Evolutionary conservation across 2,888 invertebrate species (phyloP), one percentile per base, ranked within the genome.

Genomic region (Orgyia antiqua): DNA sequence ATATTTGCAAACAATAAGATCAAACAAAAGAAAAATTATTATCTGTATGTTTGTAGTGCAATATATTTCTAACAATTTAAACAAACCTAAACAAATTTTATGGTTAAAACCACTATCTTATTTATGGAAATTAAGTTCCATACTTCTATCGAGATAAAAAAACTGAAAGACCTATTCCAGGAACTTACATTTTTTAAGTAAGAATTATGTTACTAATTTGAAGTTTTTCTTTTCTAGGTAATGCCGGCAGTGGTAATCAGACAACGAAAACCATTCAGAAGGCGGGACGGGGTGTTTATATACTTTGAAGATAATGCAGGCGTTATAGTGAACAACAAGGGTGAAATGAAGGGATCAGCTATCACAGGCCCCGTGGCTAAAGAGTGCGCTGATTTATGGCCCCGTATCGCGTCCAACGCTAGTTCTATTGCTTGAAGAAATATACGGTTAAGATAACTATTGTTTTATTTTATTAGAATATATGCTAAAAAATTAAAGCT

Each of bases 271-370:
- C 96, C 98, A 8, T 98, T 97, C 87, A 91, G 99, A 56, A 96
- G 99, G 94, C 97, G 98, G 92, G 98, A 99, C 74, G 99, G 99
- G 23, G 93, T 96, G 41, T 98, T 99, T 76, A 96, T 99, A 88
- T 99, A 99, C 86, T 99, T 99, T 80, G 99, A 99, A 79, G 99
- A 99, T 80, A 99, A 99, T 84, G 99, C 99, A 12, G 99, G 99
- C 31, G 99, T 99, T 27, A 99, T 99, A 78, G 99, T 99, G 32
- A 99, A 99, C 83, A 98, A 98, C 80, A 99, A 99, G 86, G 99
- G 99, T 42, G 99, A 99, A 89, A 99, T 99, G 99, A 99, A 99
- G 87, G 99, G 97, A 39, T 99, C 99, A 10, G 99, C 99, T 42
- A 99, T 99, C 72, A 99, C 99, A 28, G 99, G 99, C 51, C 99